Evolutionary conservation across 2,113 vertebrate species (phyloP).

Genomic region (Caranx melampygus): DNA sequence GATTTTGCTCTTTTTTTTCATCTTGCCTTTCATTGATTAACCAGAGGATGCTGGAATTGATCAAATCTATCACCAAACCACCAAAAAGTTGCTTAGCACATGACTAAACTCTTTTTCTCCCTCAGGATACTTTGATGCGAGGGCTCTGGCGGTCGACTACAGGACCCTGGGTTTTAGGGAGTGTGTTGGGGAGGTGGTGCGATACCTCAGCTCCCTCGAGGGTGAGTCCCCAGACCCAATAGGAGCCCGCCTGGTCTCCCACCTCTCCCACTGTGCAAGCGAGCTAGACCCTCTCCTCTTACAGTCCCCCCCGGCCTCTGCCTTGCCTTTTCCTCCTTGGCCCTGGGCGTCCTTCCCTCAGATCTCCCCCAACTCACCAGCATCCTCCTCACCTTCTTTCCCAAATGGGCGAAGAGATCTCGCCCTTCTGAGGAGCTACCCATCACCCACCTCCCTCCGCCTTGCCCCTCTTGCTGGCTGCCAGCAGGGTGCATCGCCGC

Average conservation of each 20-base stretch:
- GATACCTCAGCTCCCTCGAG: conserved; percentile 91
- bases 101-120: conserved; percentile 47
- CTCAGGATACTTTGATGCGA: conserved; percentile 92
- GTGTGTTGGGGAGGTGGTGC: conserved; percentile 93
- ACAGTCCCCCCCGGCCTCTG: conserved; percentile 69
- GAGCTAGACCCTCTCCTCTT: conserved; percentile 90
- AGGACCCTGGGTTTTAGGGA: conserved; percentile 95
- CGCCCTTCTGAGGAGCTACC: conserved; percentile 85
- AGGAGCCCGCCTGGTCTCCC: conserved; percentile 92
- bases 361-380: conserved; percentile 71
- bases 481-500: conserved; percentile 72
- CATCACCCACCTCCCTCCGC: conserved; percentile 78
- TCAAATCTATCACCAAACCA: background rate
- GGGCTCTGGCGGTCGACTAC: conserved; percentile 93
- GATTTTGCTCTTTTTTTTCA: background rate
- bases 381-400: conserved; percentile 80
- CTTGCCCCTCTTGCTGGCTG: conserved; percentile 77
- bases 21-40: no score
- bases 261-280: conserved; percentile 92
- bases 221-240: conserved; percentile 89
- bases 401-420: conserved; percentile 82
- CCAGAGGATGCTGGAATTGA: no score
- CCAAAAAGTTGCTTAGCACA: conserved; percentile 3
- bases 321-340: conserved; percentile 88
- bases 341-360: conserved; percentile 91